Percentiles rank a stretch among this genome's conserved stretches.
phyloP scores from a whole-genome alignment of 2,888 invertebrate genomes.

The Luperina nickerlii region DNA sequence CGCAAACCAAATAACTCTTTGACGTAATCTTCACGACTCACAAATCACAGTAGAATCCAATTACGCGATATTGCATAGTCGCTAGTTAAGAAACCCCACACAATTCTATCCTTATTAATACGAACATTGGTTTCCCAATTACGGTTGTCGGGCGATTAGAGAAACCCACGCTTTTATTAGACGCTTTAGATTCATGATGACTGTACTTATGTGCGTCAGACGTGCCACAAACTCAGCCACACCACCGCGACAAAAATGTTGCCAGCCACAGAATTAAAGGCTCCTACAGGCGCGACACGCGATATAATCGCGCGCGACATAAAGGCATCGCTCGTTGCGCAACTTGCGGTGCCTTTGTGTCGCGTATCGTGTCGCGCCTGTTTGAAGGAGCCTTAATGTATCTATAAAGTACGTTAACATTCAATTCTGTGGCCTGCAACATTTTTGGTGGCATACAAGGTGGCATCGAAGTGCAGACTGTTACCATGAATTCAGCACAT shows the following conservation, averaged over 20 bases:
- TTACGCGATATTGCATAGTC: slow-evolving; percentile 4
- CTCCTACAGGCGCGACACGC: too few relatives aligned
- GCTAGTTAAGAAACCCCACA: slow-evolving; percentile 3
- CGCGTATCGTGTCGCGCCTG: too few relatives aligned
- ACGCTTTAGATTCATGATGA: slow-evolving; percentile 19
- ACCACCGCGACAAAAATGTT: neutral
- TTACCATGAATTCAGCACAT: neutral
- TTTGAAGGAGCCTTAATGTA: too few relatives aligned
- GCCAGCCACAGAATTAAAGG: neutral
- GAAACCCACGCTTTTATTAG: slow-evolving; percentile 48
- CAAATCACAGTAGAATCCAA: slow-evolving; percentile 3
- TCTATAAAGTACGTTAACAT: too few relatives aligned
- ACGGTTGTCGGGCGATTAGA: slow-evolving; percentile 14
- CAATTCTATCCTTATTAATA: slow-evolving; percentile 31
- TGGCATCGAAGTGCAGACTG: neutral
- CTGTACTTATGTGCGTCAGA: slow-evolving; percentile 22
- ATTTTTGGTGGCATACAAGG: too few relatives aligned
- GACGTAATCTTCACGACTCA: slow-evolving; percentile 13
- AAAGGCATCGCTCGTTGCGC: too few relatives aligned
- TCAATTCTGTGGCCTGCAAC: too few relatives aligned
- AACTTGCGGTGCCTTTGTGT: too few relatives aligned
- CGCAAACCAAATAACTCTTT: slow-evolving; percentile 5
- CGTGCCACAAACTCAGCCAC: neutral
- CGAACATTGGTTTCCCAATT: slow-evolving; percentile 39
- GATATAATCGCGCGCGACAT: too few relatives aligned